Evolutionary conservation across 1,140 invertebrate genomes (phyloP), one percentile per base, ranked within the genome.

Genomic region (Drosophila aff.): DNA sequence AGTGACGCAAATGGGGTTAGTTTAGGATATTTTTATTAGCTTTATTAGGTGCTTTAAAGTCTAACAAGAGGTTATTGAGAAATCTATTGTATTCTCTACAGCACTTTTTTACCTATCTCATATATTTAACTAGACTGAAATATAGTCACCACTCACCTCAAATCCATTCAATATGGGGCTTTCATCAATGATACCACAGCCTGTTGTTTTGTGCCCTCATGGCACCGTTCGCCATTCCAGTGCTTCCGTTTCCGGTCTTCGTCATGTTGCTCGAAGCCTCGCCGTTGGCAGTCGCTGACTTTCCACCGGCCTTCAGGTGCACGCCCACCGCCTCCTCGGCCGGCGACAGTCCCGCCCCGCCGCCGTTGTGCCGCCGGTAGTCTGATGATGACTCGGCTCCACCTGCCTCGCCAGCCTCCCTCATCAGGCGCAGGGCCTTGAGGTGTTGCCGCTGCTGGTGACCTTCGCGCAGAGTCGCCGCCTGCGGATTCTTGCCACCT

Each of bases 181-280:
- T 92, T 90, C 82, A 92, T 92, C 91, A 92, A 92, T 91, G 87
- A 89, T 92, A 91, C 91, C 91, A 92, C 91, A 92, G 91, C 91
- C 91, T 92, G 71, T 90, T 92, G 74, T 84, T 92, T 85, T 80
- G 81, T 85, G 89, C 87, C 74, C 79, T 79, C 59, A 73, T 73
- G 60, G 73, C 85, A 81, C 67, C 72, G 46, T 80, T 90, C 28
- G 71, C 49, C 55, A 78, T 44, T 62, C 23, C 62, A 57, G 18
- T 38, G 40, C 60, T 43, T 43, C 50, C 65, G 38, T 33, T 74
- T 67, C 50, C 75, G 57, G 60, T 21, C 46, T 55, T 75, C 38
- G 79, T 80, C 33, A 62, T 23, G 58, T 75, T 75, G 47, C 58
- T 69, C 33, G 65, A 82, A 75, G 72, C 68, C 55, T 91, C 86